Base-by-base conservation (phyloP, 2,888 invertebrate genomes). In the Scrobipalpa atriplicella region DNA sequence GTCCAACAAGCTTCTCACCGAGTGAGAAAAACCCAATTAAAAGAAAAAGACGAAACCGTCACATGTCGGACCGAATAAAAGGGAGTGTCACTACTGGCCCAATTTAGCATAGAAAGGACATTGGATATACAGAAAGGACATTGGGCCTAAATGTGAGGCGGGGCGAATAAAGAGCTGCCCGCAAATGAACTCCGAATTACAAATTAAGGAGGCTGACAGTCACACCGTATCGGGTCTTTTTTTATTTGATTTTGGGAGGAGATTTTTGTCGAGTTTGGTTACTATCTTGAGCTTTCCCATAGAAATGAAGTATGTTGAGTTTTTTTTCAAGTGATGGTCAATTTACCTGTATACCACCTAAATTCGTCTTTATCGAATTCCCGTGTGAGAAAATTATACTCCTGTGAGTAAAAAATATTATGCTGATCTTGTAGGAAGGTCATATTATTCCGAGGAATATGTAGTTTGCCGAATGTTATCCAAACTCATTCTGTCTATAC, bases 101-200 rank as follows among this genome's bases (percentile, higher is more conserved):
- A 52, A 54, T 64, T 64, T 38, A 58, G 58, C 60, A 60, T 51
- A 56, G 58, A 19, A 39, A 36, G 51, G 62, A 39, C 58, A 58
- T 39, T 75, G 73, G 73, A 67, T 71, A 5, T 29, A 29, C 29
- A 29, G 29, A 29, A 8, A 47, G 47, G 47, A 47, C 73, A 70
- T 61, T 18, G 18, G 52, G 54, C 21, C 77, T 70, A 81, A 83
- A 83, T 79, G 82, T 76, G 70, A 74, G 80, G 75, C 79, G 75
- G 72, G 63, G 79, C 76, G 73, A 85, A 83, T 86, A 80, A 82
- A 85, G 84, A 81, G 79, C 82, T 77, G 71, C 82, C 85, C 86
- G 76, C 86, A 84, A 86, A 86, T 83, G 85, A 81, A 85, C 81
- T 84, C 77, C 80, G 81, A 86, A 85, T 84, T 82, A 84, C 81